Percentiles rank a stretch among this genome's conserved stretches.
phyloP scores from a whole-genome alignment of 2,797 vertebrate species.

The Thamnophis elegans region DNA sequence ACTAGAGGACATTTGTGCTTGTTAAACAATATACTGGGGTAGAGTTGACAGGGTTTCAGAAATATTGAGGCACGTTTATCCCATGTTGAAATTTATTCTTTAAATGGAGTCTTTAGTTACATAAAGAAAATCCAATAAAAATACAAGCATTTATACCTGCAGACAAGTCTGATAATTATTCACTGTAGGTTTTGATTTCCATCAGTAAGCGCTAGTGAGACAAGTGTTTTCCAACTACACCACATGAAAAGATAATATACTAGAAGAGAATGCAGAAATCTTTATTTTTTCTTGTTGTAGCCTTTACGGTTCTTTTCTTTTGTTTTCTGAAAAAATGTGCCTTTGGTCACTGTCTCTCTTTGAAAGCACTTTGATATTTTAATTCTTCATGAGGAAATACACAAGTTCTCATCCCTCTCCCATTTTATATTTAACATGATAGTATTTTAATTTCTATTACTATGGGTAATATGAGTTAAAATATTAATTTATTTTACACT shows the following conservation, averaged over 20 bases:
- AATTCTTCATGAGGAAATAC: not conserved
- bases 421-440: not conserved
- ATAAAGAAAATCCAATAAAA: not conserved
- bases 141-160: not conserved
- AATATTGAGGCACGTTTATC: not conserved
- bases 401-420: not conserved
- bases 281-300: not conserved
- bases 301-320: not conserved
- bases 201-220: not conserved
- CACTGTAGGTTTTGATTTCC: not conserved
- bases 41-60: not conserved
- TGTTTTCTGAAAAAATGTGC: not conserved
- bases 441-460: not conserved
- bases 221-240: not conserved
- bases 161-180: conserved; percentile 1
- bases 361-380: not conserved
- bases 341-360: not conserved
- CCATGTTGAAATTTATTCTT: not conserved
- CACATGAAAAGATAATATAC: not conserved
- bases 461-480: not conserved
- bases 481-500: not conserved
- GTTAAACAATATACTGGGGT: not conserved
- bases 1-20: not conserved
- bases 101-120: not conserved
- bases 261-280: not conserved